phyloP scores from a whole-genome alignment of 2,797 vertebrate species.

The Onychomys arenicola region DNA sequence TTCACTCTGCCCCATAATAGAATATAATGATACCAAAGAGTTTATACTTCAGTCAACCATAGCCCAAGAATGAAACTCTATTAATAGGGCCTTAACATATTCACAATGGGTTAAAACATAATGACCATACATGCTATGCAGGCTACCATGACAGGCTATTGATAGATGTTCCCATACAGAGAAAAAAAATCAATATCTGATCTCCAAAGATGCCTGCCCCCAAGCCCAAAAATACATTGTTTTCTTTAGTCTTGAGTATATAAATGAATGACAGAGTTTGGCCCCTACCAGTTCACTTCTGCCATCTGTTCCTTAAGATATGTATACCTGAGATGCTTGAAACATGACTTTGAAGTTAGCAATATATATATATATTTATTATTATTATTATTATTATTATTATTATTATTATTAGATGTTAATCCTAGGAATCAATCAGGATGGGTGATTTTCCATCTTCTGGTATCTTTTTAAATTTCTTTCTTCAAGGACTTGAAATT shows the following conservation, averaged over 20 bases:
- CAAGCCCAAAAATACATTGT: fast-evolving
- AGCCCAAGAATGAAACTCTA: neutral
- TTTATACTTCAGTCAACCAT: neutral
- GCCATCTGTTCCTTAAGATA: slow-evolving; percentile 41
- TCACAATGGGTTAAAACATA: neutral
- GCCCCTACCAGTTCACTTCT: neutral
- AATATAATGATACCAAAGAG: neutral
- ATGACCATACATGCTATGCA: neutral
- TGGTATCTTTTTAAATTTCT: too few relatives aligned
- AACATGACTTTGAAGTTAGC: neutral
- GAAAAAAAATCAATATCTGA: fast-evolving
- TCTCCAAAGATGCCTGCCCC: fast-evolving
- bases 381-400: too few relatives aligned
- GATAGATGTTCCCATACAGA: neutral
- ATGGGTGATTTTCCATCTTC: neutral
- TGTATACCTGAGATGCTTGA: slow-evolving; percentile 17
- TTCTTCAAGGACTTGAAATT: too few relatives aligned
- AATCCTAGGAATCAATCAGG: neutral
- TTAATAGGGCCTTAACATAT: fast-evolving
- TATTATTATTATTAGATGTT: too few relatives aligned
- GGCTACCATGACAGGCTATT: neutral
- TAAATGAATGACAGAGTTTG: neutral
- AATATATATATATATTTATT: too few relatives aligned
- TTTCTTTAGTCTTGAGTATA: neutral
- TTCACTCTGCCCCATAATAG: neutral